phyloP scores from a whole-genome alignment of 2,113 vertebrate species.

The Petromus typicus region DNA sequence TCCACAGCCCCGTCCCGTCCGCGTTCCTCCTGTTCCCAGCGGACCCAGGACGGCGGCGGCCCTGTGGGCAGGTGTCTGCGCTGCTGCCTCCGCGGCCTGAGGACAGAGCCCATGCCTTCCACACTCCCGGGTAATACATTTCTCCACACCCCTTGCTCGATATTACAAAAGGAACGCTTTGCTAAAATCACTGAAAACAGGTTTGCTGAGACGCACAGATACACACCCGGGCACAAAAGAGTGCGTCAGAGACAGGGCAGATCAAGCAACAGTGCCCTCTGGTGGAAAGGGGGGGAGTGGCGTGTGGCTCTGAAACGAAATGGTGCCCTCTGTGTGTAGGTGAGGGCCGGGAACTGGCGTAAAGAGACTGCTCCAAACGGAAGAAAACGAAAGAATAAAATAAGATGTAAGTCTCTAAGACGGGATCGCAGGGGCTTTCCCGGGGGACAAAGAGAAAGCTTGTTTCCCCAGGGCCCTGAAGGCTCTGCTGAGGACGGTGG shows the following conservation, averaged over 20 bases:
- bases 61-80: too few relatives aligned
- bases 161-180: neutral
- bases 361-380: neutral
- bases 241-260: neutral
- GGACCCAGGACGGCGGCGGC: too few relatives aligned
- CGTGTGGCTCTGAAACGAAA: neutral
- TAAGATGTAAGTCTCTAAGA: neutral
- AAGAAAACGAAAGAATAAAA: neutral
- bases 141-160: neutral
- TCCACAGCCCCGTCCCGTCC: neutral
- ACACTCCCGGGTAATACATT: neutral
- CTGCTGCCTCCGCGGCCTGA: neutral
- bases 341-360: neutral
- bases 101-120: neutral
- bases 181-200: neutral
- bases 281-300: neutral
- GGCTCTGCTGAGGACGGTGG: neutral
- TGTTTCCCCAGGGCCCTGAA: neutral
- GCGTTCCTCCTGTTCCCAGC: neutral
- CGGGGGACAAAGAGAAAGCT: neutral
- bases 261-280: neutral
- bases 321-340: rapidly evolving
- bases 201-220: neutral
- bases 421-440: neutral
- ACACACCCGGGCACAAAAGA: neutral